A percentile compares a stretch with the other conserved stretches of the same genome.
These are phyloP conservation scores for Fregata magnificens DNA, from an alignment of 2,113 vertebrate genomes.

Conservation along the genomic window DNA sequence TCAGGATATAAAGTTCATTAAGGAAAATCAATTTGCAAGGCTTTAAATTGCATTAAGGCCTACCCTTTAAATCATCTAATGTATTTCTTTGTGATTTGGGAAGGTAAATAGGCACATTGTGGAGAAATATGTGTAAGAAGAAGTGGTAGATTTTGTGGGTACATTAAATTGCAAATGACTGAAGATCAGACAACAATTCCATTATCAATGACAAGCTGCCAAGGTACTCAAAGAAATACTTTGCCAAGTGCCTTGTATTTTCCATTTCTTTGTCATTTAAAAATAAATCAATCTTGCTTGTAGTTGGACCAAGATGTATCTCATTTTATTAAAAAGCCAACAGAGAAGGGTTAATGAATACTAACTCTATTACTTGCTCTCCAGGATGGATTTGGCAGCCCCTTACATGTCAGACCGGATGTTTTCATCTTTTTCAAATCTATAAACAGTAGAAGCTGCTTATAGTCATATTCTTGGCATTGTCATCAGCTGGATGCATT, in stretches of 20 bases:
- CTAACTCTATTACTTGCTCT: background rate
- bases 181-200: constrained; percentile 46
- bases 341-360: constrained; percentile 1
- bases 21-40: constrained; percentile 63
- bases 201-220: constrained; percentile 42
- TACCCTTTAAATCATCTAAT: constrained; percentile 56
- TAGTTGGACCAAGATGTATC: background rate
- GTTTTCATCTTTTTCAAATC: background rate
- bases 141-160: constrained; percentile 18
- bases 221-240: background rate
- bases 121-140: constrained; percentile 19
- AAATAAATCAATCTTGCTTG: background rate
- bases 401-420: background rate
- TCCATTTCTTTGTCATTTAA: background rate
- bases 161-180: constrained; percentile 55
- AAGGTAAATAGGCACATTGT: constrained; percentile 45
- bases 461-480: background rate
- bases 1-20: constrained; percentile 68
- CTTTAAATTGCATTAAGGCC: constrained; percentile 57
- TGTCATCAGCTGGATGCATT: background rate
- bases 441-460: background rate
- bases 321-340: background rate
- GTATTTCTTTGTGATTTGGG: constrained; percentile 12
- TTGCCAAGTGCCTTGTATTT: background rate
- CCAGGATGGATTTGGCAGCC: background rate